Conservation (phyloP, 2,888 invertebrate genomes). For the Yponomeuta cagnagella region DNA sequence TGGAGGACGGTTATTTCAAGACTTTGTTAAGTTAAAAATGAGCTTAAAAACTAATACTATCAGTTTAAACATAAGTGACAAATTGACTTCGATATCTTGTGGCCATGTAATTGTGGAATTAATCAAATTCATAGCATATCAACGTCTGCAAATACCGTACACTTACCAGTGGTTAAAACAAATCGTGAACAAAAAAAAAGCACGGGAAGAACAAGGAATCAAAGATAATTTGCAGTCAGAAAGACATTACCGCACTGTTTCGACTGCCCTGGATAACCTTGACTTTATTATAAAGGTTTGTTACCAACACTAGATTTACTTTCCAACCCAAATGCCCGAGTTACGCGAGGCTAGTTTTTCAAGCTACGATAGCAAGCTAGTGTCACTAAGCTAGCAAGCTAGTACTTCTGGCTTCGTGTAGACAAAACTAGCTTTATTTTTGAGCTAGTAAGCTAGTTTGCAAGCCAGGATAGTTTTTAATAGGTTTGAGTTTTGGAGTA, state of each 20-base stretch:
- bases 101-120: slow-evolving; percentile 74
- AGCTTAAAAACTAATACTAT: slow-evolving; percentile 35
- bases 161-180: slow-evolving; percentile 68
- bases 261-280: slow-evolving; percentile 58
- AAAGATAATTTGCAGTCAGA: slow-evolving; percentile 59
- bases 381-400: too few relatives aligned
- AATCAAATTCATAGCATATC: slow-evolving; percentile 73
- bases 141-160: slow-evolving; percentile 73
- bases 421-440: too few relatives aligned
- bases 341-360: too few relatives aligned
- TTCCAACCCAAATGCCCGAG: too few relatives aligned
- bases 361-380: too few relatives aligned
- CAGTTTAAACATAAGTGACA: slow-evolving; percentile 63
- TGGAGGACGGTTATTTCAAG: neutral
- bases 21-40: slow-evolving; percentile 3
- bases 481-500: too few relatives aligned
- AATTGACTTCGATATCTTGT: slow-evolving; percentile 74
- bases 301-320: neutral
- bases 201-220: slow-evolving; percentile 33
- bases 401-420: too few relatives aligned
- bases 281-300: slow-evolving; percentile 62
- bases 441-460: too few relatives aligned
- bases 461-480: too few relatives aligned
- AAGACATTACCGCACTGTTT: slow-evolving; percentile 56
- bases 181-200: slow-evolving; percentile 53